Evolutionary conservation across 2,888 invertebrate species (phyloP).

Genomic region (Keiferia lycopersicella): DNA sequence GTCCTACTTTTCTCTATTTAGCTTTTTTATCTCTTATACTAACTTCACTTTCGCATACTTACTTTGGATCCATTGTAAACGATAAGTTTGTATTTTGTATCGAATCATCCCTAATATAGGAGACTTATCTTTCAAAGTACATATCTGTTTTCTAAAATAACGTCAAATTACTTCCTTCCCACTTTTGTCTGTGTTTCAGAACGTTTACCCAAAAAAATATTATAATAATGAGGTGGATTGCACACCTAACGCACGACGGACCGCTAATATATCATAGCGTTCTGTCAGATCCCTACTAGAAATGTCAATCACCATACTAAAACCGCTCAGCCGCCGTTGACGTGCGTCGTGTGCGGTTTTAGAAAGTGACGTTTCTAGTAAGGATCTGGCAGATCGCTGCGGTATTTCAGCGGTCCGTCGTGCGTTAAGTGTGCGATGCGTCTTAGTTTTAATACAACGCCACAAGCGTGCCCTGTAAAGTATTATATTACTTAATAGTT

Average conservation of each 20-base stretch:
- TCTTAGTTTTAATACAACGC: conserved; percentile 41
- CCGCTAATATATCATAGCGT: too few relatives aligned
- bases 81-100: conserved; percentile 10
- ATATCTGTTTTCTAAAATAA: conserved; percentile 65
- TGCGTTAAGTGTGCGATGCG: too few relatives aligned
- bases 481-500: conserved; percentile 56
- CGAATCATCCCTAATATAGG: conserved; percentile 18
- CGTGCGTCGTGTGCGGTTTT: too few relatives aligned
- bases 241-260: too few relatives aligned
- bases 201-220: conserved; percentile 38
- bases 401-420: too few relatives aligned
- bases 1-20: conserved; percentile 39
- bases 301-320: too few relatives aligned
- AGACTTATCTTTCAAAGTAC: conserved; percentile 62
- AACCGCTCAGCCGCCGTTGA: too few relatives aligned
- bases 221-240: too few relatives aligned
- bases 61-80: conserved; percentile 13
- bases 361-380: too few relatives aligned
- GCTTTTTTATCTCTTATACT: conserved; percentile 17
- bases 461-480: conserved; percentile 57
- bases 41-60: conserved; percentile 27
- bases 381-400: too few relatives aligned
- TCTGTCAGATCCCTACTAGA: too few relatives aligned
- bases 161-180: conserved; percentile 55
- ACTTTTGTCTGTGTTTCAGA: conserved; percentile 47